phyloP scores from a whole-genome alignment of 2,888 invertebrate genomes.

The Scaptodrosophila latifasciaeformis region DNA sequence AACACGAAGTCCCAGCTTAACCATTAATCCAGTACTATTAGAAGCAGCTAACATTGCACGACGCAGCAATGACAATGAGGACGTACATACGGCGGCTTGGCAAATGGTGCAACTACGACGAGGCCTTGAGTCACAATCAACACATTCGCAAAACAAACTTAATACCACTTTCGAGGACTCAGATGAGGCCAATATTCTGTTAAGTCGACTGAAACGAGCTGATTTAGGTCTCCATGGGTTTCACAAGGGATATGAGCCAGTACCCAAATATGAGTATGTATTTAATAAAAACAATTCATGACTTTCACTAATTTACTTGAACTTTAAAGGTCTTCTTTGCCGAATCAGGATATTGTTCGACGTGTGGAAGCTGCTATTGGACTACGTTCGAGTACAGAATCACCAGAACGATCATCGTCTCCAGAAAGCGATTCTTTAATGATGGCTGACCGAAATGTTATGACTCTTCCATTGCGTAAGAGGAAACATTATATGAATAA shows the following conservation, averaged over 20 bases:
- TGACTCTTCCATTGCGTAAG: constrained; percentile 85
- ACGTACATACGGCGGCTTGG: constrained; percentile 54
- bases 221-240: constrained; percentile 65
- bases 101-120: constrained; percentile 64
- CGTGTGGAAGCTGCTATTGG: constrained; percentile 79
- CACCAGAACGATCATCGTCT: constrained; percentile 76
- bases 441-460: constrained; percentile 77
- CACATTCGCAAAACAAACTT: constrained; percentile 51
- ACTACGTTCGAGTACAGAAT: constrained; percentile 76
- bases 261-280: constrained; percentile 74
- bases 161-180: constrained; percentile 61
- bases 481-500: constrained; percentile 85
- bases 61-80: constrained; percentile 36
- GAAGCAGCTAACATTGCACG: constrained; percentile 74
- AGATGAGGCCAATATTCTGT: constrained; percentile 62
- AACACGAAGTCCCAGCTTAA: constrained; percentile 61
- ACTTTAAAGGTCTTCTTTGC: constrained; percentile 65
- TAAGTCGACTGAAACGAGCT: constrained; percentile 69
- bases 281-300: neutral
- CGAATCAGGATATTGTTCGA: constrained; percentile 76
- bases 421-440: constrained; percentile 77
- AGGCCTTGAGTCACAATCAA: constrained; percentile 31
- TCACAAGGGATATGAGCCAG: constrained; percentile 71
- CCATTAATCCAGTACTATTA: constrained; percentile 74
- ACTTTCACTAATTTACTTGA: neutral